Percentiles rank a stretch among this genome's conserved stretches.
phyloP scores from a whole-genome alignment of 2,113 vertebrate genomes.

The Todiramphus saurophagus region DNA sequence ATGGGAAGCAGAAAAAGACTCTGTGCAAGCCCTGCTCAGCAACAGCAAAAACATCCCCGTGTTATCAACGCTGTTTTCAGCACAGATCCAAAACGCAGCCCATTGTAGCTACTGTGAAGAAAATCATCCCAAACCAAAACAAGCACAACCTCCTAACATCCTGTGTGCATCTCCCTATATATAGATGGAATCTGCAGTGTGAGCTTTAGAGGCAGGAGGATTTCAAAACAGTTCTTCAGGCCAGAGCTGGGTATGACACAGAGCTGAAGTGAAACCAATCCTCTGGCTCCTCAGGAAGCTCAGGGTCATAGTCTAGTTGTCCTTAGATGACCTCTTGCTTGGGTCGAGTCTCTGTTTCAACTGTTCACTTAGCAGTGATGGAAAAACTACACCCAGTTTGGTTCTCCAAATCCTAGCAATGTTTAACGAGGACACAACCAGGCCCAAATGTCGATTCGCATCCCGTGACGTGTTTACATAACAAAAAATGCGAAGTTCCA shows the following conservation, averaged over 20 bases:
- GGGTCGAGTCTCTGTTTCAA: background rate
- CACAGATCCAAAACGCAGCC: background rate
- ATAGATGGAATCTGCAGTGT: background rate
- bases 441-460: conserved; percentile 23
- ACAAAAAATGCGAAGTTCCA: background rate
- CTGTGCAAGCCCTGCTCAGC: background rate
- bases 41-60: background rate
- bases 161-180: accelerated
- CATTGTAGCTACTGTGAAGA: background rate
- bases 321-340: conserved; percentile 32
- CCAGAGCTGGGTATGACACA: background rate
- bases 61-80: background rate
- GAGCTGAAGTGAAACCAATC: conserved; percentile 25
- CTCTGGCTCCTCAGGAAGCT: conserved; percentile 28
- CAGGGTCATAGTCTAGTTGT: conserved; percentile 46
- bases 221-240: conserved; percentile 27
- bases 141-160: background rate
- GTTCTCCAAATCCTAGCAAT: conserved; percentile 27
- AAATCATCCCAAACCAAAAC: background rate
- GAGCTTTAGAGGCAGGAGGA: background rate
- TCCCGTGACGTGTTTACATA: background rate
- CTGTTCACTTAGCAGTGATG: background rate
- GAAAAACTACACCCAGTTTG: conserved; percentile 35
- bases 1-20: background rate
- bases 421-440: background rate